Evolutionary conservation across 2,797 vertebrate species (phyloP).

Genomic region (Platyrinchus mystaceus): DNA sequence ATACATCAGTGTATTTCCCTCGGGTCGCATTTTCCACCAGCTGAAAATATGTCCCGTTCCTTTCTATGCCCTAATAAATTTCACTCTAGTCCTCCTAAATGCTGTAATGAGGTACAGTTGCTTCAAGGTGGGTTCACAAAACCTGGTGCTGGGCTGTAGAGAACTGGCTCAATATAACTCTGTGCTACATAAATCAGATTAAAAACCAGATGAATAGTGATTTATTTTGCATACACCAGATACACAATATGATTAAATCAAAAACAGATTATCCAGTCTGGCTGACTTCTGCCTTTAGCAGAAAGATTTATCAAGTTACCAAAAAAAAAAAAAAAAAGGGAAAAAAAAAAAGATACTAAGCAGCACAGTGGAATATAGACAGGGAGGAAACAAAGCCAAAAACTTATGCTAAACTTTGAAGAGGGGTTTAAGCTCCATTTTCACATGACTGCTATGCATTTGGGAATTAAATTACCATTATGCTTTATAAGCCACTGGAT

Average conservation of each 20-base stretch:
- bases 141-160: not conserved
- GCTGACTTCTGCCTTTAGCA: slow-evolving; percentile 58
- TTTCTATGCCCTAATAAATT: not conserved
- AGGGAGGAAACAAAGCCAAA: not conserved
- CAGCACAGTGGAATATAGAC: not conserved
- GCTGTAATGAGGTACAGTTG: not conserved
- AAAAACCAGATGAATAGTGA: slow-evolving; percentile 60
- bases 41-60: not conserved
- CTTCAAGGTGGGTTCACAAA: not conserved
- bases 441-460: not conserved
- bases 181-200: slow-evolving; percentile 3
- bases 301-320: slow-evolving; percentile 46
- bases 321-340: not conserved
- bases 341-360: not conserved
- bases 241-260: slow-evolving; percentile 64
- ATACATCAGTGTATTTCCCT: not conserved
- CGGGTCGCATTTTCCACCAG: not conserved
- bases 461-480: not conserved
- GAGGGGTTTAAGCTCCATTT: not conserved
- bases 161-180: not conserved
- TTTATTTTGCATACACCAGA: slow-evolving; percentile 64
- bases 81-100: not conserved
- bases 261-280: slow-evolving; percentile 65
- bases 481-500: not conserved
- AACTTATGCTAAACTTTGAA: not conserved